Conservation (phyloP, 2,113 vertebrate genomes). For the Onychostoma macrolepis region DNA sequence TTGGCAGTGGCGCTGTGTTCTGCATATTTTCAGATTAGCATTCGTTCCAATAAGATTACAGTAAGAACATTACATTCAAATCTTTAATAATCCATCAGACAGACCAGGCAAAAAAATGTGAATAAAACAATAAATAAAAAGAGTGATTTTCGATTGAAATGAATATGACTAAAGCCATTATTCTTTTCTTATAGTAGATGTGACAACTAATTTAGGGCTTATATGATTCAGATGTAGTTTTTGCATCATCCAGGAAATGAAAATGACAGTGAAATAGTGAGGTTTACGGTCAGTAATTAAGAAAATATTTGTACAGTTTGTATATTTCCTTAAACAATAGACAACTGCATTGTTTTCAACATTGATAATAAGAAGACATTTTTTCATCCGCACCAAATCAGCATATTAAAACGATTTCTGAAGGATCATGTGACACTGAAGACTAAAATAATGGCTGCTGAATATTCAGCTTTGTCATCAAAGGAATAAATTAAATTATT, state of each 20-base stretch:
- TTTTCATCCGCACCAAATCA: background rate
- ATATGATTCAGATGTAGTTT: background rate
- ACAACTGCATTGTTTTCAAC: background rate
- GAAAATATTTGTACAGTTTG: background rate
- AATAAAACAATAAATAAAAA: background rate
- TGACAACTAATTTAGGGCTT: background rate
- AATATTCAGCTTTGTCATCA: background rate
- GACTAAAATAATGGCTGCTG: background rate
- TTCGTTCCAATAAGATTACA: slow-evolving; percentile 48
- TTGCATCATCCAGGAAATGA: background rate
- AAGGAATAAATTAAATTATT: background rate
- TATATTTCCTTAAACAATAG: background rate
- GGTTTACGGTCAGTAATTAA: background rate
- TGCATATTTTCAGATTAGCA: slow-evolving; percentile 40
- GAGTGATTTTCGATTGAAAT: background rate
- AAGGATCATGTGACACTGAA: background rate
- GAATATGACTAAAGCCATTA: background rate
- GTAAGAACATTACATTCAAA: slow-evolving; percentile 44
- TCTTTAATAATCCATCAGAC: slow-evolving; percentile 30
- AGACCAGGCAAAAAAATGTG: background rate
- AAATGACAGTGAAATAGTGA: background rate
- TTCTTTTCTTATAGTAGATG: background rate
- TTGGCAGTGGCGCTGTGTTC: slow-evolving; percentile 8
- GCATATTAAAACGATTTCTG: background rate
- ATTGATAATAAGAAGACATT: background rate